A percentile compares a stretch with the other conserved stretches of the same genome.
Conservation (phyloP, 2,113 vertebrate species). For the Trogon surrucura region DNA sequence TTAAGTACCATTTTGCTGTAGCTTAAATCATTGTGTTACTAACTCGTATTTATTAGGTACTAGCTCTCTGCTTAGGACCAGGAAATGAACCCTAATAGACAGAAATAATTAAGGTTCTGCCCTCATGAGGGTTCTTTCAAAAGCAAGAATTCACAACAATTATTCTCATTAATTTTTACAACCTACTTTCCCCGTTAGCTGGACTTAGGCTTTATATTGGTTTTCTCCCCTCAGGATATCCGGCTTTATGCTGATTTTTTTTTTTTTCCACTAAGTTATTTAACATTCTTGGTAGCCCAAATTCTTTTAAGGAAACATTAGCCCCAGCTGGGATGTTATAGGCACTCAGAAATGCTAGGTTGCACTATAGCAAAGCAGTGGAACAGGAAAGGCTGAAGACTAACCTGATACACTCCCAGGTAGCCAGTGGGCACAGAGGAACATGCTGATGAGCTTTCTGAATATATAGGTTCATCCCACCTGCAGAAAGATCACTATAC, state of each 20-base stretch:
- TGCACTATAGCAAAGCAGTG: not conserved
- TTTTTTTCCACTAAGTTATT: not conserved
- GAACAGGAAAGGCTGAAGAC: not conserved
- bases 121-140: slow-evolving; percentile 62
- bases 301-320: not conserved
- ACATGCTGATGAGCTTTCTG: not conserved
- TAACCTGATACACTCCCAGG: not conserved
- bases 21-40: slow-evolving; percentile 73
- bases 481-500: not conserved
- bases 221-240: slow-evolving; percentile 54
- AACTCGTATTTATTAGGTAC: slow-evolving; percentile 77
- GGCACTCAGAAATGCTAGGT: not conserved
- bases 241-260: slow-evolving; percentile 27
- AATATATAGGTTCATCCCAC: not conserved
- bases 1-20: slow-evolving; percentile 55
- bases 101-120: slow-evolving; percentile 82
- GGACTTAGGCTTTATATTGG: slow-evolving; percentile 63
- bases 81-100: slow-evolving; percentile 82
- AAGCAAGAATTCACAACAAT: slow-evolving; percentile 79
- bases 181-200: slow-evolving; percentile 66
- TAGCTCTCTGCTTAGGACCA: slow-evolving; percentile 73
- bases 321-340: not conserved
- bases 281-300: not conserved
- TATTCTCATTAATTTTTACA: slow-evolving; percentile 85
- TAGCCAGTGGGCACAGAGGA: not conserved